Evolutionary conservation across 1,140 invertebrate species (phyloP), one percentile per base, ranked within the genome.

Genomic region (Zophobas morio): DNA sequence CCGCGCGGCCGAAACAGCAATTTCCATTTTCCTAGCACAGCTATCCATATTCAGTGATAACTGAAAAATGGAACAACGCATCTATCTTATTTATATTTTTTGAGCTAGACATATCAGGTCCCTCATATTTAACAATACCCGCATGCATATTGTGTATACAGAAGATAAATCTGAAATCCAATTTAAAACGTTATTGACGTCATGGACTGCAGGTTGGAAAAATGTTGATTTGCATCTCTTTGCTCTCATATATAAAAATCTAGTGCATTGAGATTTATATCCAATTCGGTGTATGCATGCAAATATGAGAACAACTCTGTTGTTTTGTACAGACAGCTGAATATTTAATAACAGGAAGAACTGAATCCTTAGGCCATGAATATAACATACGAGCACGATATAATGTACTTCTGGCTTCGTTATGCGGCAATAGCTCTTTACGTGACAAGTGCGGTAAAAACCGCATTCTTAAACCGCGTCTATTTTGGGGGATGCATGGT

Each of bases 121-220:
- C 71, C 71, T 73, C 71, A 73, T 73, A 73, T 73, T 73, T 73
- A 73, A 73, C 75, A 70, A 75, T 74, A 70, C 78, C 77, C 74
- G 73, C 73, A 75, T 79, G 40, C 78, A 75, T 70, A 79, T 79
- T 74, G 71, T 79, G 78, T 70, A 72, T 57, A 57, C 74, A 63
- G 74, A 51, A 77, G 78, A 80, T 80, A 80, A 80, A 80, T 80
- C 79, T 74, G 71, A 63, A 80, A 80, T 80, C 79, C 79, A 80
- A 80, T 80, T 80, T 80, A 78, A 80, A 80, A 75, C 76, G 79
- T 80, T 80, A 80, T 80, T 80, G 79, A 80, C 79, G 79, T 80
- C 79, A 78, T 77, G 73, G 79, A 56, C 79, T 78, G 70, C 70
- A 77, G 66, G 74, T 74, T 66, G 70, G 79, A 80, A 80, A 78